phyloP scores from a whole-genome alignment of 2,113 vertebrate genomes.

The Periophthalmodon schlosseri region DNA sequence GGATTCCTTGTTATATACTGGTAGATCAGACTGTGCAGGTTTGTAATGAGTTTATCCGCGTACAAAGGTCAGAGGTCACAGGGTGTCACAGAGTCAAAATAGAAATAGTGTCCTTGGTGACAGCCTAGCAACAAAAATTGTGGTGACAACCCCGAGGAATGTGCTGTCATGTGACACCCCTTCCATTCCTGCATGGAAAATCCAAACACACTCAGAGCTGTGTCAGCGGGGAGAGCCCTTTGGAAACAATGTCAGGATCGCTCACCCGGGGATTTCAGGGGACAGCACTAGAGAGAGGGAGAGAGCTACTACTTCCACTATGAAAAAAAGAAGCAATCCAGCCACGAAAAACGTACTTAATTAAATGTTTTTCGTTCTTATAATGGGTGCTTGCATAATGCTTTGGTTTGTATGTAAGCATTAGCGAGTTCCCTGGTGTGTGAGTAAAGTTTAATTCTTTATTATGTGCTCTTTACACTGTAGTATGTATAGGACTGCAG shows the following conservation, averaged over 20 bases:
- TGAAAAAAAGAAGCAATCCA: constrained; percentile 8
- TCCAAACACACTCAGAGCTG: constrained; percentile 35
- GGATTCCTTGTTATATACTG: constrained; percentile 14
- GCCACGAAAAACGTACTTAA: background rate
- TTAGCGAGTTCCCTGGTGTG: background rate
- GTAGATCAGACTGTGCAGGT: constrained; percentile 3
- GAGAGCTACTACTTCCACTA: constrained; percentile 17
- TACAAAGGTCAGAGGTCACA: constrained; percentile 43
- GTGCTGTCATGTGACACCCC: constrained; percentile 53
- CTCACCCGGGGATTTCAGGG: constrained; percentile 23
- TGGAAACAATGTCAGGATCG: constrained; percentile 57
- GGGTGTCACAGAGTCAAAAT: constrained; percentile 42
- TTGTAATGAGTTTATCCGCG: constrained; percentile 6
- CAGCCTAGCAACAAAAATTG: constrained; percentile 62
- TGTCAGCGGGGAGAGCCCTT: constrained; percentile 63
- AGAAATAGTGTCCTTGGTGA: constrained; percentile 55
- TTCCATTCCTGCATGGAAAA: constrained; percentile 55
- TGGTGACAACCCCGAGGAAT: constrained; percentile 61
- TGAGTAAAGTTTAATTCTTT: background rate
- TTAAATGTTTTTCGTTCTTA: background rate
- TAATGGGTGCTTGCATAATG: background rate
- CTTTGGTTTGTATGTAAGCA: background rate
- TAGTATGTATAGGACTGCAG: constrained; percentile 1
- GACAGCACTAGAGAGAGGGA: constrained; percentile 15
- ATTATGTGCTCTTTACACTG: background rate